phyloP scores from a whole-genome alignment of 2,797 vertebrate genomes.

The Schizopygopsis malacanthus region DNA sequence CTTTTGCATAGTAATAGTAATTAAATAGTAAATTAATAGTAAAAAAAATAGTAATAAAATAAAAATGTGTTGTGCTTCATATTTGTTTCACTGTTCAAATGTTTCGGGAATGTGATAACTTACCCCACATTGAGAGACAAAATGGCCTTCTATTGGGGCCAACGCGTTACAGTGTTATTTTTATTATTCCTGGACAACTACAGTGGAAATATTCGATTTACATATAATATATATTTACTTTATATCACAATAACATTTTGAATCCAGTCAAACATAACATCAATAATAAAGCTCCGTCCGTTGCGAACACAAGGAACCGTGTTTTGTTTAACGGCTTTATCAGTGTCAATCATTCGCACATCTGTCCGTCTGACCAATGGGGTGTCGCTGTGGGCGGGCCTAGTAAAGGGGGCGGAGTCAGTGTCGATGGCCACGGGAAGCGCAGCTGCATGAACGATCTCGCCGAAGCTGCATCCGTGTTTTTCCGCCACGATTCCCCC shows the following conservation, averaged over 20 bases:
- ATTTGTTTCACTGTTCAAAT: background rate
- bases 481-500: conserved; percentile 22
- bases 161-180: background rate
- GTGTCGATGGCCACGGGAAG: conserved; percentile 44
- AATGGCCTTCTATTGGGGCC: background rate
- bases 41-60: background rate
- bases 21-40: too few relatives aligned
- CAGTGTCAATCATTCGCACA: conserved; percentile 22
- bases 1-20: too few relatives aligned
- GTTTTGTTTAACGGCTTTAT: background rate
- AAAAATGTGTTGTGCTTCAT: background rate
- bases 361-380: conserved; percentile 37
- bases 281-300: background rate
- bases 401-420: conserved; percentile 34
- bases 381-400: conserved; percentile 64
- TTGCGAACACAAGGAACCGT: background rate
- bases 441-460: conserved; percentile 43
- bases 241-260: too few relatives aligned
- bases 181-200: background rate
- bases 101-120: too few relatives aligned
- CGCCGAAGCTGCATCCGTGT: conserved; percentile 34
- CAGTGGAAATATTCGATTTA: background rate
- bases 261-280: background rate
- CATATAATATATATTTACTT: background rate
- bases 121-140: background rate